These are phyloP conservation scores for Conus betulinus DNA, from an alignment of 1,140 invertebrate genomes.

Conservation along the genomic window DNA sequence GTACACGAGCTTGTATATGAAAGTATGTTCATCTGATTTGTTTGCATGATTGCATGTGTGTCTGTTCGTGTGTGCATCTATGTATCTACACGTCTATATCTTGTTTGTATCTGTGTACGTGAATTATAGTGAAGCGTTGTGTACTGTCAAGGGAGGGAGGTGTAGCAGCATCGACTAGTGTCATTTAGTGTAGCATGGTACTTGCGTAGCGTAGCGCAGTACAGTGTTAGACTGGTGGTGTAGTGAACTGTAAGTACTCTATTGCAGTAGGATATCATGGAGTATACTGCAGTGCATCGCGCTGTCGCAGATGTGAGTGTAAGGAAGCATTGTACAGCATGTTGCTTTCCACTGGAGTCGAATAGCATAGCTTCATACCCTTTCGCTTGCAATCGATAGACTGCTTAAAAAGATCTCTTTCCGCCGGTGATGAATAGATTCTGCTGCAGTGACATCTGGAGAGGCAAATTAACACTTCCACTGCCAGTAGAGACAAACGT, in stretches of 20 bases:
- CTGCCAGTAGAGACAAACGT: no score
- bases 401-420: no score
- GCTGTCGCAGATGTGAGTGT: no score
- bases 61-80: not conserved
- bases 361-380: no score
- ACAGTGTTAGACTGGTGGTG: not conserved
- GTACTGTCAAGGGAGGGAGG: not conserved
- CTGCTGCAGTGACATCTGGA: no score
- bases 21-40: not conserved
- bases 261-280: no score
- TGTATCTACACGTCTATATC: not conserved
- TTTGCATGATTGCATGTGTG: not conserved
- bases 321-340: no score
- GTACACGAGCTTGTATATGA: not conserved
- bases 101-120: not conserved
- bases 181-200: not conserved
- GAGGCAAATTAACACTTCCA: no score
- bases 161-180: not conserved
- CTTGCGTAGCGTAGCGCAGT: not conserved
- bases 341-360: no score
- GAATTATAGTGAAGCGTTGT: not conserved
- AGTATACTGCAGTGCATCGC: no score
- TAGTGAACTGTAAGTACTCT: not conserved
- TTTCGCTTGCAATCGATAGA: no score
- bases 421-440: no score